Conservation (phyloP, 2,888 invertebrate genomes). For the Eudasyphora cyanicolor region DNA sequence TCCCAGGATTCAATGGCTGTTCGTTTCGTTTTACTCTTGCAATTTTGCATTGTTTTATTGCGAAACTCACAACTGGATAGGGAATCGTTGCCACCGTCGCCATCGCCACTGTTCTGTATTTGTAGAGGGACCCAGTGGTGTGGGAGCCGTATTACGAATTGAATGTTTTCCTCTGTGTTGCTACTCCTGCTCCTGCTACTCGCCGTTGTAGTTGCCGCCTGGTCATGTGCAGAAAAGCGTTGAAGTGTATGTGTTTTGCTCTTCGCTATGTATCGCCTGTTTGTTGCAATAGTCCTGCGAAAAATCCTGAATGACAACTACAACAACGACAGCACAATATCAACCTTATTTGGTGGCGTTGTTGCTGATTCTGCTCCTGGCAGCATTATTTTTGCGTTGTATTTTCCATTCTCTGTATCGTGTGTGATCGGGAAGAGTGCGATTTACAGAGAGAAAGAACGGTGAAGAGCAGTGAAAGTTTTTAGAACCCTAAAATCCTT, state of each 20-base stretch:
- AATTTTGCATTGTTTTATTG: constrained; percentile 1
- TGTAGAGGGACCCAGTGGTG: neutral
- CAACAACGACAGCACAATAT: constrained; percentile 18
- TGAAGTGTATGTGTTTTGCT: constrained; percentile 48
- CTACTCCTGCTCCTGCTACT: no score
- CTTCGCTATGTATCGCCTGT: constrained; percentile 6
- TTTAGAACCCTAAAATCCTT: no score
- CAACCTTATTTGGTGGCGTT: constrained; percentile 28
- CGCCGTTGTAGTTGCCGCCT: constrained; percentile 24
- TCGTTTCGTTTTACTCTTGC: neutral
- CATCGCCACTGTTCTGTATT: neutral
- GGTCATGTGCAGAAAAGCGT: constrained; percentile 36
- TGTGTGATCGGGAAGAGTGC: neutral
- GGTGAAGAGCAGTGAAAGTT: neutral
- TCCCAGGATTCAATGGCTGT: neutral
- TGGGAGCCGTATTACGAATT: neutral
- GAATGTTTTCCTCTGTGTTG: neutral
- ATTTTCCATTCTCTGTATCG: constrained; percentile 10
- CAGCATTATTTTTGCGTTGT: constrained; percentile 49
- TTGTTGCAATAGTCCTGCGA: constrained; percentile 37
- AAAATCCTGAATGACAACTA: neutral
- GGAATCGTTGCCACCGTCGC: neutral
- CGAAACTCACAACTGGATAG: neutral
- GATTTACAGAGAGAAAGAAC: neutral
- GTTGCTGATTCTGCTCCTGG: constrained; percentile 10